Conservation (phyloP, 2,888 invertebrate genomes). For the Thecocarcelia acutangulata region DNA sequence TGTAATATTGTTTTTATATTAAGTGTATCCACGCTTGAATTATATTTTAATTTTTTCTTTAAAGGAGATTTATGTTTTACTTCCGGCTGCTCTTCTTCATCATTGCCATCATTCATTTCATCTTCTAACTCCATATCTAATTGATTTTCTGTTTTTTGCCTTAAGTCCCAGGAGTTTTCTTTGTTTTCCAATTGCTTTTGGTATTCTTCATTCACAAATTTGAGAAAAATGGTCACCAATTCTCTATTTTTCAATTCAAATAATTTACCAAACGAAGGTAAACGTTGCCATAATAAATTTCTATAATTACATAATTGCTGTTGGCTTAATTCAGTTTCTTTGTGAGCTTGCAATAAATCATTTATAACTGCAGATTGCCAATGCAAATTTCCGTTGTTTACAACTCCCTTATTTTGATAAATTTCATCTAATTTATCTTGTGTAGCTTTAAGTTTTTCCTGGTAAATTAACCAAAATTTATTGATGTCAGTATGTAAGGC, state of each 20-base stretch:
- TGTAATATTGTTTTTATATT: slow-evolving; percentile 75
- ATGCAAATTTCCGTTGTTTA: not conserved
- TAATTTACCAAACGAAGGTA: slow-evolving; percentile 87
- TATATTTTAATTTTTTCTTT: slow-evolving; percentile 68
- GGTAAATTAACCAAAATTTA: slow-evolving; percentile 89
- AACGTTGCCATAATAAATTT: slow-evolving; percentile 89
- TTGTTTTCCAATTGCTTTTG: slow-evolving; percentile 84
- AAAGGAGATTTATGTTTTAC: slow-evolving; percentile 76
- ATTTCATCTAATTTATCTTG: slow-evolving; percentile 74
- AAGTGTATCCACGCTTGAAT: not conserved
- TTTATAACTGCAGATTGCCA: slow-evolving; percentile 71
- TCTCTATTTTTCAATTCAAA: slow-evolving; percentile 91
- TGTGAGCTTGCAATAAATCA: slow-evolving; percentile 67
- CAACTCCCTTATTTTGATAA: not conserved
- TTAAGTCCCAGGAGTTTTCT: slow-evolving; percentile 83
- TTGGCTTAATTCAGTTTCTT: slow-evolving; percentile 64
- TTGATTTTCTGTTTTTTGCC: slow-evolving; percentile 69
- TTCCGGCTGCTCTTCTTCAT: slow-evolving; percentile 73
- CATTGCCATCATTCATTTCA: slow-evolving; percentile 66
- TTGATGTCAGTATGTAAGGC: slow-evolving; percentile 84
- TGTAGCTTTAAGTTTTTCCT: slow-evolving; percentile 83
- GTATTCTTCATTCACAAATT: slow-evolving; percentile 86
- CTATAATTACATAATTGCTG: slow-evolving; percentile 85
- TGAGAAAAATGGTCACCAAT: slow-evolving; percentile 89
- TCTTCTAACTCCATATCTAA: slow-evolving; percentile 76